Percentiles rank a stretch among this genome's conserved stretches.
These are phyloP conservation scores for Smithornis capensis DNA, from an alignment of 2,113 vertebrate species.

Conservation along the genomic window DNA sequence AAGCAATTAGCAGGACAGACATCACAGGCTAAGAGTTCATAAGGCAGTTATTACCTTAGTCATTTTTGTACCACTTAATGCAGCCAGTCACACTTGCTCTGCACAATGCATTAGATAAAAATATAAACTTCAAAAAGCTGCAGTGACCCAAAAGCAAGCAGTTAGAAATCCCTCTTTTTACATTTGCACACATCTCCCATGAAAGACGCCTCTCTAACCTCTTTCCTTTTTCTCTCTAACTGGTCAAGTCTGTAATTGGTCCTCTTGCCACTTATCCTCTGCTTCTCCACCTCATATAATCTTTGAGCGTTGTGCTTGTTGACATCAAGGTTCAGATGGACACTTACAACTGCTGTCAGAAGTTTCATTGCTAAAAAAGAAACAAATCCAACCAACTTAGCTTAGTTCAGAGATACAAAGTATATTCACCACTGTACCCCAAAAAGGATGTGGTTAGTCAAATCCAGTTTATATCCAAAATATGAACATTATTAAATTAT, in stretches of 20 bases:
- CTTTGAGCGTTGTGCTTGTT: constrained; percentile 81
- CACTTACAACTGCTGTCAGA: constrained; percentile 78
- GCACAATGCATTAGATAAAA: background rate
- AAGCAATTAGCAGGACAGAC: background rate
- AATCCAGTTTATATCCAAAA: background rate
- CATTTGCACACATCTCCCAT: background rate
- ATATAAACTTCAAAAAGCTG: background rate
- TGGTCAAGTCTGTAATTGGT: constrained; percentile 75
- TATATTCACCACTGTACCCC: background rate
- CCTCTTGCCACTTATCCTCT: constrained; percentile 70
- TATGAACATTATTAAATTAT: background rate
- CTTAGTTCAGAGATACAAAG: background rate
- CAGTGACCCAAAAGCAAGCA: background rate
- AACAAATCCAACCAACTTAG: background rate
- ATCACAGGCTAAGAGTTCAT: background rate
- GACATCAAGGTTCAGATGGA: constrained; percentile 80
- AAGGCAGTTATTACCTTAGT: background rate
- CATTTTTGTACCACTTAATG: background rate
- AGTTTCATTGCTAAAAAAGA: constrained; percentile 83
- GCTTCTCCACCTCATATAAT: constrained; percentile 80
- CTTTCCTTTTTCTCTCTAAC: constrained; percentile 79
- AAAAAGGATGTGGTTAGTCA: background rate
- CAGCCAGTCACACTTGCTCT: background rate
- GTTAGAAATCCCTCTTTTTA: background rate
- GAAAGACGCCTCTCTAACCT: constrained; percentile 69